Conservation (phyloP, 2,888 invertebrate species). For the Furcula furcula region DNA sequence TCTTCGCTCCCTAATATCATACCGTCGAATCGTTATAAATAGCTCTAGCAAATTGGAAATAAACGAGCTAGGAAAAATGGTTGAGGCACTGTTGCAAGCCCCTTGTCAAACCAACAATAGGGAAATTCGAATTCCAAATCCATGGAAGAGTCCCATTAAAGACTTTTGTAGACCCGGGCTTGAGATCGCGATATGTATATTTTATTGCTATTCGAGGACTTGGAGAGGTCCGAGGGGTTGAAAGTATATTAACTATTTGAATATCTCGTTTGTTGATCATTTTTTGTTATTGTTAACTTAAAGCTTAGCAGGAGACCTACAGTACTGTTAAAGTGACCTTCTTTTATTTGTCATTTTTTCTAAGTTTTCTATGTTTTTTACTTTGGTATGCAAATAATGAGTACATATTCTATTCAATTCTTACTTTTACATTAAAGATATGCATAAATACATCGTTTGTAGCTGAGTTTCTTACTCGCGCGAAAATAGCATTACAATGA, state of each 20-base stretch:
- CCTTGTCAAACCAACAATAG: conserved; percentile 43
- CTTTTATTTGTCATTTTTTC: neutral
- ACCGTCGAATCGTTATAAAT: conserved; percentile 47
- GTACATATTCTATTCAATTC: no score
- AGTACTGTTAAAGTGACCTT: neutral
- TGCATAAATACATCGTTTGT: no score
- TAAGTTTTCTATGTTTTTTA: no score
- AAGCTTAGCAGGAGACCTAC: neutral
- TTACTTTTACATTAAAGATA: no score
- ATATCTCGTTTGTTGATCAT: neutral
- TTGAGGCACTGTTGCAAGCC: conserved; percentile 24
- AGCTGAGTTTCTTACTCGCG: no score
- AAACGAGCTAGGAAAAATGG: conserved; percentile 55
- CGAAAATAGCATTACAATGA: no score
- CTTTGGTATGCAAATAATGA: no score
- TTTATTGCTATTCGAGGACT: conserved; percentile 35
- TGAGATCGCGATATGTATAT: conserved; percentile 38
- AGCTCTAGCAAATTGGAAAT: conserved; percentile 57
- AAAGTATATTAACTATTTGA: neutral
- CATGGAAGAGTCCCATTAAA: conserved; percentile 44
- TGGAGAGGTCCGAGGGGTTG: conserved; percentile 18
- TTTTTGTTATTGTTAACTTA: neutral
- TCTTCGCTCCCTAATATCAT: conserved; percentile 28
- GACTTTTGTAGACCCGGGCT: conserved; percentile 22
- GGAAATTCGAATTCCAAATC: conserved; percentile 42